phyloP scores from a whole-genome alignment of 2,888 invertebrate species.

The Julus scandinavius region DNA sequence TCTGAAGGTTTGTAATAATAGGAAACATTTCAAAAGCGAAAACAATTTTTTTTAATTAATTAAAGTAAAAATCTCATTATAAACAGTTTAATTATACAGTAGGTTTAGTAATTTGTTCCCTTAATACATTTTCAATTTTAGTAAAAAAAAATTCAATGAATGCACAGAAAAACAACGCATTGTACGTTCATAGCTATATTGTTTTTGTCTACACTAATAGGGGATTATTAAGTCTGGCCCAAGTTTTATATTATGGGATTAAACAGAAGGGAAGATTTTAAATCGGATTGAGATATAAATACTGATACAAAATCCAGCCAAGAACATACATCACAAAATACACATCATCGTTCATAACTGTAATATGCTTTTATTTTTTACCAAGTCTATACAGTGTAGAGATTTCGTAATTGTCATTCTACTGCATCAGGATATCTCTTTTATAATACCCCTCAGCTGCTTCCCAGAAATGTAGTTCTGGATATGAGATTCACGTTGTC shows the following conservation, averaged over 20 bases:
- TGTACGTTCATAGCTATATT: background rate
- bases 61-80: no score
- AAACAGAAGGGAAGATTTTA: background rate
- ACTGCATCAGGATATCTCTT: background rate
- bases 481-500: background rate
- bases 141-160: no score
- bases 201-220: background rate
- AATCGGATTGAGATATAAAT: background rate
- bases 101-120: no score
- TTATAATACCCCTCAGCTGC: background rate
- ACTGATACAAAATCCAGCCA: background rate
- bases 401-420: background rate
- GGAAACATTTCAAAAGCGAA: no score
- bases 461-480: background rate
- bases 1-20: no score
- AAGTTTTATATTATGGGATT: background rate
- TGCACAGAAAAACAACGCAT: no score
- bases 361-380: background rate
- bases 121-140: no score
- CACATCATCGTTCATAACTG: background rate
- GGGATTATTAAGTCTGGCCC: background rate
- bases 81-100: no score
- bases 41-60: no score
- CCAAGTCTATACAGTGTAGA: background rate
- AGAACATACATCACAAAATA: background rate